Percentiles rank a stretch among this genome's conserved stretches.
These are phyloP conservation scores for Gephyroberyx darwinii DNA, from an alignment of 2,797 vertebrate genomes.

Conservation along the genomic window DNA sequence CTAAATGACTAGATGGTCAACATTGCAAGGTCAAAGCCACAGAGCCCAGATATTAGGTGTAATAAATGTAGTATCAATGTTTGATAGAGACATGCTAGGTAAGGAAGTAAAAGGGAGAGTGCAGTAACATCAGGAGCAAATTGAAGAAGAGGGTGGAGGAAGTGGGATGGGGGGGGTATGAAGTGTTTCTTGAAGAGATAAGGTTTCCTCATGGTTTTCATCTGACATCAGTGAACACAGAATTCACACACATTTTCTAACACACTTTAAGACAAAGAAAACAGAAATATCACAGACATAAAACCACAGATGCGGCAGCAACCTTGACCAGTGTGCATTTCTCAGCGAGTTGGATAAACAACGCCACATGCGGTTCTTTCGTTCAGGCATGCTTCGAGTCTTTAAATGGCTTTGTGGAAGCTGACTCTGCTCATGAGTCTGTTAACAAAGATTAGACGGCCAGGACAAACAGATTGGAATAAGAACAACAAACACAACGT, in stretches of 20 bases:
- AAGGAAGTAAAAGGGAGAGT: no score
- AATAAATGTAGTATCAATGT: constrained; percentile 15
- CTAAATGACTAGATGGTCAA: neutral
- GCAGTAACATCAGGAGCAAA: constrained; percentile 22
- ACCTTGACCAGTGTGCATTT: constrained; percentile 10
- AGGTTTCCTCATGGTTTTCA: neutral
- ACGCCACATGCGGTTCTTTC: constrained; percentile 47
- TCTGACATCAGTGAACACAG: neutral
- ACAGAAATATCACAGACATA: neutral
- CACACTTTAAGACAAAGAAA: neutral
- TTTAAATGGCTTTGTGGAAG: constrained; percentile 42
- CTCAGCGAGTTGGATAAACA: constrained; percentile 26
- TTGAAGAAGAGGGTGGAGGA: neutral
- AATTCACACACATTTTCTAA: neutral
- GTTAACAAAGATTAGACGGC: constrained; percentile 15
- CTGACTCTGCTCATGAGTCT: constrained; percentile 36
- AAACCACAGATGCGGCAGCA: neutral
- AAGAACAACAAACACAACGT: neutral
- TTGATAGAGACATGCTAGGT: constrained; percentile 16
- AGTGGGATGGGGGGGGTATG: no score
- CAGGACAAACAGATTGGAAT: neutral
- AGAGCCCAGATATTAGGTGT: constrained; percentile 17
- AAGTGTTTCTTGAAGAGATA: no score
- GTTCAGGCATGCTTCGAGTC: constrained; percentile 17
- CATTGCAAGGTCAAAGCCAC: constrained; percentile 15